These are phyloP conservation scores for Hylaeus anthracinus DNA, from an alignment of 1,140 invertebrate species.

Conservation along the genomic window DNA sequence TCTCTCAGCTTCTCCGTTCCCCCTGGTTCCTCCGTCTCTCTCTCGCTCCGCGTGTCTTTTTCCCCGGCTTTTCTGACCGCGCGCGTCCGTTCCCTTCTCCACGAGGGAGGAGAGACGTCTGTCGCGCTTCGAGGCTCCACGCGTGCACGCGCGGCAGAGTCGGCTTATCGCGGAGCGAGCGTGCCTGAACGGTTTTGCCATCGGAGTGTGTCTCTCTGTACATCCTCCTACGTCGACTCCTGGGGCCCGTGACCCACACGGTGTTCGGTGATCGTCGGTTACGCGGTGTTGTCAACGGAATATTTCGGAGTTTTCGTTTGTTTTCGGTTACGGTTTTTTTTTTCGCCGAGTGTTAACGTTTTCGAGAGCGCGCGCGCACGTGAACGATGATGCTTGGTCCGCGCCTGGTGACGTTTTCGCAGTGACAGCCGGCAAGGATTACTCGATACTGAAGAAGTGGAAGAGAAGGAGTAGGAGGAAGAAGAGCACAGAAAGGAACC, in stretches of 20 bases:
- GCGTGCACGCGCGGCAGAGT: slow-evolving; percentile 49
- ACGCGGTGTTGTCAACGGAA: too few species aligned
- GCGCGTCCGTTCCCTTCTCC: slow-evolving; percentile 50
- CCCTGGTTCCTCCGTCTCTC: slow-evolving; percentile 19
- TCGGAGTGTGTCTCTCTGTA: slow-evolving; percentile 34
- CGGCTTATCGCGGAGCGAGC: slow-evolving; percentile 51
- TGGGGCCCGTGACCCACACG: background rate
- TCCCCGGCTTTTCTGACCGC: slow-evolving; percentile 47
- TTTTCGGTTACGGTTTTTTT: background rate
- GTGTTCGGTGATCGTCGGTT: slow-evolving; percentile 4
- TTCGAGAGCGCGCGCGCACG: background rate
- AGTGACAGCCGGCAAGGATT: slow-evolving; percentile 44
- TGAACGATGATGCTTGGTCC: background rate
- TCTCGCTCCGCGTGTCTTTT: slow-evolving; percentile 41
- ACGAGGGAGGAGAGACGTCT: slow-evolving; percentile 54
- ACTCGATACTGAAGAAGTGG: slow-evolving; percentile 27
- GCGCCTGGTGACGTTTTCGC: slow-evolving; percentile 18
- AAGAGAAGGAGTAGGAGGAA: background rate
- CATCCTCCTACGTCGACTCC: slow-evolving; percentile 42
- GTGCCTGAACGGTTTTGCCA: slow-evolving; percentile 43
- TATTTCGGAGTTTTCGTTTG: background rate
- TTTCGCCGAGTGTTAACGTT: background rate
- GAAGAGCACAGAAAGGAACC: slow-evolving; percentile 35
- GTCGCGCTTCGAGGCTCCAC: slow-evolving; percentile 52
- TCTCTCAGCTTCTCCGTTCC: slow-evolving; percentile 17